Evolutionary conservation across 1,140 invertebrate genomes (phyloP), one percentile per base, ranked within the genome.

Genomic region (Atta colombica): DNA sequence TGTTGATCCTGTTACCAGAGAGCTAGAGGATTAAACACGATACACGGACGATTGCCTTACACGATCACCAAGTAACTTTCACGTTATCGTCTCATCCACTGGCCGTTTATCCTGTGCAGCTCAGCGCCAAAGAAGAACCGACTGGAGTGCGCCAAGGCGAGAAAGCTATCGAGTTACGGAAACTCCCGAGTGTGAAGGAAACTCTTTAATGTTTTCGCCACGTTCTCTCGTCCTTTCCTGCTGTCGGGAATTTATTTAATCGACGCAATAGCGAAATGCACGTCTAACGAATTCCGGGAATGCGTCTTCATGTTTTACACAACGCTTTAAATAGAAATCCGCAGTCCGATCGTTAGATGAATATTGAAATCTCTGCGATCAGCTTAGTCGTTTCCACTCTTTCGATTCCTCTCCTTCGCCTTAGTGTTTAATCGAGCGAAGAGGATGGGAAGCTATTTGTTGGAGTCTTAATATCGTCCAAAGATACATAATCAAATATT

Each of bases 21-120:
- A 85, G 82, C 74, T 61, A 66, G 53, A 68, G 75, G 84, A 87
- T 69, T 87, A 75, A 51, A 60, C 45, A 77, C 80, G 87, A 88
- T 71, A 88, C 77, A 84, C 77, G 68, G 63, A 60, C 80, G 77
- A 84, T 84, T 66, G 60, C 71, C 86, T 68, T 74, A 84, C 63
- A 68, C 85, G 28, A 74, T 60, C 58, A 31, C 55, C 66, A 65
- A 31, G 68, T 78, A 72, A 87, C 86, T 77, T 88, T 58, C 77
- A 69, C 77, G 87, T 87, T 88, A 87, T 87, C 87, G 71, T 88
- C 77, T 87, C 82, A 78, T 85, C 82, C 75, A 78, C 82, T 68
- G 72, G 71, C 60, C 72, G 71, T 88, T 88, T 88, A 84, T 84
- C 71, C 55, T 60, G 77, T 71, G 77, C 65, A 45, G 28, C 66